Conservation (phyloP, 2,888 invertebrate genomes). For the Diadromus collaris region DNA sequence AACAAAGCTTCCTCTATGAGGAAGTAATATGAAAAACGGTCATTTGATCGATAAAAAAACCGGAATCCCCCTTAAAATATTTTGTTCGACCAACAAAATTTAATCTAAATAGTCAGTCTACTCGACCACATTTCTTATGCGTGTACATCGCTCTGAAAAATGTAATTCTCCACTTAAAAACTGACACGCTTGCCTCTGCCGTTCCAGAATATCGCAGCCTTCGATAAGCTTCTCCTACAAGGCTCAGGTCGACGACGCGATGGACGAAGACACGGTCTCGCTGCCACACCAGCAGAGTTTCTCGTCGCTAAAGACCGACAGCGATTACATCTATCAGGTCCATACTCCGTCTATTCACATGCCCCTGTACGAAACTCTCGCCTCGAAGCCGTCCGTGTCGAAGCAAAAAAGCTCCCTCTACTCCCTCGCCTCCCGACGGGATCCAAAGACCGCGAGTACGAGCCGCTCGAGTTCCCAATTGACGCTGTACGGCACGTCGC, state of each 20-base stretch:
- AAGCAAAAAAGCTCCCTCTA: constrained; percentile 71
- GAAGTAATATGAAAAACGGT: too few relatives aligned
- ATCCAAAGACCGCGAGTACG: constrained; percentile 65
- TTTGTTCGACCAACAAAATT: too few relatives aligned
- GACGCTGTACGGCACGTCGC: constrained; percentile 69
- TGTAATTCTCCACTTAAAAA: background rate
- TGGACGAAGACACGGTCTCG: constrained; percentile 89
- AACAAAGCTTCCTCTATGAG: too few relatives aligned
- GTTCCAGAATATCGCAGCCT: constrained; percentile 85
- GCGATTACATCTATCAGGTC: constrained; percentile 89
- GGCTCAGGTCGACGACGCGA: constrained; percentile 88
- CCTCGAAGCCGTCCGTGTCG: constrained; percentile 68
- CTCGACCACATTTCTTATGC: too few relatives aligned
- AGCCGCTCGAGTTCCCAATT: constrained; percentile 70
- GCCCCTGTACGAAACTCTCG: constrained; percentile 75
- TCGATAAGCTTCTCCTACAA: constrained; percentile 91
- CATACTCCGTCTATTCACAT: constrained; percentile 79
- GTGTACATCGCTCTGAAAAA: background rate
- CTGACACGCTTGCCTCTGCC: constrained; percentile 28
- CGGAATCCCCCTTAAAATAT: too few relatives aligned
- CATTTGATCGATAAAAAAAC: too few relatives aligned
- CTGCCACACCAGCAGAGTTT: constrained; percentile 89
- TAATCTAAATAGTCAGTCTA: too few relatives aligned
- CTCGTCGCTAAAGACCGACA: constrained; percentile 88
- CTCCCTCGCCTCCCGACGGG: constrained; percentile 68